These are phyloP conservation scores for Chrysomallon squamiferum DNA, from an alignment of 1,140 invertebrate species.

Conservation along the genomic window DNA sequence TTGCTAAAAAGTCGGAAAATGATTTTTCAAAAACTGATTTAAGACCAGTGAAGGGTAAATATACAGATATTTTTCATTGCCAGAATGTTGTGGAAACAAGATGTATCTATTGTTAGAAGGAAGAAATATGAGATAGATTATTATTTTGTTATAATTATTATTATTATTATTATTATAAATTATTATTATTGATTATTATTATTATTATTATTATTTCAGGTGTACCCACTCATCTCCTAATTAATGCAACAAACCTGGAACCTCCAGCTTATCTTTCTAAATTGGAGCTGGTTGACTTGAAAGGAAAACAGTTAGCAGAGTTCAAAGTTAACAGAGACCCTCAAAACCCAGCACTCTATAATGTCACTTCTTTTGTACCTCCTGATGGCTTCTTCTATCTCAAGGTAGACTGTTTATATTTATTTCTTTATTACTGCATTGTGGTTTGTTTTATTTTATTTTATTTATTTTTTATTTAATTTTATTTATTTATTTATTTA, in stretches of 20 bases:
- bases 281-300: constrained; percentile 66
- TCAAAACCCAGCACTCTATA: constrained; percentile 61
- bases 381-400: constrained; percentile 67
- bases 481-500: background rate
- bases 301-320: constrained; percentile 63
- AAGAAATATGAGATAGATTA: no score
- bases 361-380: constrained; percentile 45
- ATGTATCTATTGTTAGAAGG: background rate
- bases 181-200: background rate
- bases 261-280: constrained; percentile 58
- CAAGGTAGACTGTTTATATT: constrained; percentile 54
- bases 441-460: background rate
- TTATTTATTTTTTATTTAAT: background rate
- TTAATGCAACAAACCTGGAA: constrained; percentile 65
- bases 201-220: constrained; percentile 48
- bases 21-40: constrained; percentile 68
- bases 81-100: no score
- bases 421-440: constrained; percentile 3
- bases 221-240: constrained; percentile 64
- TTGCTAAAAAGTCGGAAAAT: constrained; percentile 67
- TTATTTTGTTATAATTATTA: no score
- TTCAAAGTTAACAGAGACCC: constrained; percentile 57
- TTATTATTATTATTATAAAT: background rate
- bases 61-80: background rate
- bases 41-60: constrained; percentile 70